These are phyloP conservation scores for Eristalis pertinax DNA, from an alignment of 2,888 invertebrate genomes.

Conservation along the genomic window DNA sequence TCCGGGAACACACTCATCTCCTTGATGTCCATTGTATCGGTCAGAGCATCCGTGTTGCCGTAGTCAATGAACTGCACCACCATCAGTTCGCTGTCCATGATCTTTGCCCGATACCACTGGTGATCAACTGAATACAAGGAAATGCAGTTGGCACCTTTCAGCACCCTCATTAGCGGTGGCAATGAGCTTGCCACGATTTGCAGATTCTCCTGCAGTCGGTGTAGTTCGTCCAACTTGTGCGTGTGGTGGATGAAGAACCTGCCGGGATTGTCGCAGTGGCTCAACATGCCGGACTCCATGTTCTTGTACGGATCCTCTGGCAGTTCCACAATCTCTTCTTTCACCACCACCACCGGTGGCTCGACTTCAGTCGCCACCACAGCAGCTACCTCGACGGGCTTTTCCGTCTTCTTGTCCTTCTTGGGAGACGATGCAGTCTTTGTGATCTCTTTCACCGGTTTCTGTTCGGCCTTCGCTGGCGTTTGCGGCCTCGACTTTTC, in stretches of 20 bases:
- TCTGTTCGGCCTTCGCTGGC: slow-evolving; percentile 35
- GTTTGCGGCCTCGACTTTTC: slow-evolving; percentile 33
- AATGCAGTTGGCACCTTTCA: slow-evolving; percentile 84
- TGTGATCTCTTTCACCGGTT: slow-evolving; percentile 29
- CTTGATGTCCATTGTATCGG: slow-evolving; percentile 85
- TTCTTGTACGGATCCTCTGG: slow-evolving; percentile 76
- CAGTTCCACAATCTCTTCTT: slow-evolving; percentile 35
- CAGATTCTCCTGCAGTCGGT: slow-evolving; percentile 85
- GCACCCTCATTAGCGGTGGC: slow-evolving; percentile 83
- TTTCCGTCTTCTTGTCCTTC: slow-evolving; percentile 70
- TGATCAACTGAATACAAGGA: slow-evolving; percentile 92
- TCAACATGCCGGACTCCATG: slow-evolving; percentile 83
- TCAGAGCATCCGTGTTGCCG: slow-evolving; percentile 89
- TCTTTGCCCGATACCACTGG: slow-evolving; percentile 94
- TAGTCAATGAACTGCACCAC: slow-evolving; percentile 90
- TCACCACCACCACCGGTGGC: slow-evolving; percentile 47
- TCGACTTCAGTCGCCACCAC: neutral
- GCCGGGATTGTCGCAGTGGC: slow-evolving; percentile 89
- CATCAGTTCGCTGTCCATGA: slow-evolving; percentile 90
- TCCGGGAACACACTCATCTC: slow-evolving; percentile 81
- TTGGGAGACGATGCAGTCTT: slow-evolving; percentile 65
- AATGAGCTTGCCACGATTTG: slow-evolving; percentile 84
- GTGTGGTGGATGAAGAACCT: slow-evolving; percentile 88
- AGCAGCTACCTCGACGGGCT: slow-evolving; percentile 11
- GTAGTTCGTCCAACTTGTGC: slow-evolving; percentile 83